Evolutionary conservation across 2,888 invertebrate species (phyloP), one percentile per base, ranked within the genome.

Genomic region (Ochropleura leucogaster): DNA sequence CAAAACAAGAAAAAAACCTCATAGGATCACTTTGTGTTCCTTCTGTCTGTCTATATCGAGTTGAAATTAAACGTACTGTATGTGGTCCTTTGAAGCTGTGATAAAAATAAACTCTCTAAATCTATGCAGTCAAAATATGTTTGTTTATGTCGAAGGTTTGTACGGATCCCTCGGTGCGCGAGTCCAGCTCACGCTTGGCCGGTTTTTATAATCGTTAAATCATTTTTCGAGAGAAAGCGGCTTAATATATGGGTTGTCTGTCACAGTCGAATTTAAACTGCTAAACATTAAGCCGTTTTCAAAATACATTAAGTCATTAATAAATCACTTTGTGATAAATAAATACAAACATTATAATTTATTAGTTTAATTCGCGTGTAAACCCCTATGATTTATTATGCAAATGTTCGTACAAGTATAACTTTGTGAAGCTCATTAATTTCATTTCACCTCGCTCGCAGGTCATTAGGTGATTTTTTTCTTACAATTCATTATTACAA

Each of bases 311-410:
- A 51, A 5, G n/a, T 53, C n/a, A 60, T 18, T 8, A 79, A 53
- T 71, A 18, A 71, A 77, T 62, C 30, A 49, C 40, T n/a, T 55
- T 42, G n/a, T 14, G 3, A 20, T 10, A 4, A 44, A 69, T 63
- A 55, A 65, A 47, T 79, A 30, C n/a, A 40, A 59, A 51, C 16
- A 9, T 46, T 12, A 14, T 20, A 46, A 63, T 72, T 67, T 53
- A 80, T 60, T 65, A 44, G n/a, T 47, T 20, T 60, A 79, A 77
- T 49, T 60, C 30, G 40, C 7, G 49, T 55, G 18, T 55, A 55
- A 71, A 18, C 20, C 20, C 30, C 9, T 57, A n/a, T 80, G 16
- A 80, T 80, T 80, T 66, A 80, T 62, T 49, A 65, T 30, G 59
- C 30, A 65, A 60, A 79, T 78, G 77, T 53, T 79, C 20, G 6